Percentiles rank a stretch among this genome's conserved stretches.
phyloP scores from a whole-genome alignment of 1,140 invertebrate genomes.

The Eulimnadia texana region DNA sequence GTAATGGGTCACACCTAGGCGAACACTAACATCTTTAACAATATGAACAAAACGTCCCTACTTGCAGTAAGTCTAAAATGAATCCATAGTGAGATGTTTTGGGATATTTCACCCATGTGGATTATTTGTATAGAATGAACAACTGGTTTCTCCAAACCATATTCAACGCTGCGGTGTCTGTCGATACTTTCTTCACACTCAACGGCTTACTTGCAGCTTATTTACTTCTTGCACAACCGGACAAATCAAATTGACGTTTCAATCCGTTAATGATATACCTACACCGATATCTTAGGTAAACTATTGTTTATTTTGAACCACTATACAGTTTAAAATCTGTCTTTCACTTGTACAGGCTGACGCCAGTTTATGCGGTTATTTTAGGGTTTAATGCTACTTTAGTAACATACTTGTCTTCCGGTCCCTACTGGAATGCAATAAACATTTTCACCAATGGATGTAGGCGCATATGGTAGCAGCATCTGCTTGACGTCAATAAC shows the following conservation, averaged over 20 bases:
- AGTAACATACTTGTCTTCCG: constrained; percentile 1
- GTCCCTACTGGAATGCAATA: constrained; percentile 9
- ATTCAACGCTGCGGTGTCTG: constrained; percentile 8
- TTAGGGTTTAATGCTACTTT: constrained; percentile 12
- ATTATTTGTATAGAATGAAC: not conserved
- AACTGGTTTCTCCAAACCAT: constrained; percentile 5
- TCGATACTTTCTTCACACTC: constrained; percentile 13
- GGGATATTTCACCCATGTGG: too few species aligned
- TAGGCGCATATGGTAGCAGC: constrained; percentile 36
- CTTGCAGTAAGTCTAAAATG: not conserved
- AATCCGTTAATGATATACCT: constrained; percentile 16
- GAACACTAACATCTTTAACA: not conserved
- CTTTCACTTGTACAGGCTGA: too few species aligned
- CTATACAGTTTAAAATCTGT: not conserved
- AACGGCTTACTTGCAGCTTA: constrained; percentile 14
- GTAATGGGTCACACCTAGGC: constrained; percentile 4
- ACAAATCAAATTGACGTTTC: constrained; percentile 14
- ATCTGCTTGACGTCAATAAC: constrained; percentile 27
- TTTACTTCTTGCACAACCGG: constrained; percentile 13
- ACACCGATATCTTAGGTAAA: constrained; percentile 18
- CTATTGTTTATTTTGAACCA: not conserved
- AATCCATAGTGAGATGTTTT: too few species aligned
- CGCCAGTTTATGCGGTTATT: constrained; percentile 9
- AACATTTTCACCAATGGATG: constrained; percentile 35
- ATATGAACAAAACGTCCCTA: not conserved